Conservation (phyloP, 2,888 invertebrate species). For the Lycophotia porphyrea region DNA sequence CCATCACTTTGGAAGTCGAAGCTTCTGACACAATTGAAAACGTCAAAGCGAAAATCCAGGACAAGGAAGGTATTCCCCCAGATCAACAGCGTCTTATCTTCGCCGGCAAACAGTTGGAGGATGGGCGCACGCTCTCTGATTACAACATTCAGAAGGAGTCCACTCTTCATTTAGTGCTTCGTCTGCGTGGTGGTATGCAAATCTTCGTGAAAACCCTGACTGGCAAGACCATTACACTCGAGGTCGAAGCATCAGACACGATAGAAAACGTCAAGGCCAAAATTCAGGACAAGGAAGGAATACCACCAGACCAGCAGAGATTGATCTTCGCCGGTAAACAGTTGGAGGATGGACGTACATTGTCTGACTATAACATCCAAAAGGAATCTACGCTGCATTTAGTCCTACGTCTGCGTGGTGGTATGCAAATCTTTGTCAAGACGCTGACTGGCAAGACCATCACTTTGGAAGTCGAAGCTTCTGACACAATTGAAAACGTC, state of each 20-base stretch:
- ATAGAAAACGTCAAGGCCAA: conserved; percentile 61
- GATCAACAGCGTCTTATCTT: conserved; percentile 68
- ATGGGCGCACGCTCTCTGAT: conserved; percentile 54
- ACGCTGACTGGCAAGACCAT: conserved; percentile 71
- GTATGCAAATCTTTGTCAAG: conserved; percentile 73
- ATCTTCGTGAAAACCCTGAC: conserved; percentile 59
- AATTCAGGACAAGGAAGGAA: conserved; percentile 62
- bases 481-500: conserved; percentile 71
- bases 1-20: conserved; percentile 58
- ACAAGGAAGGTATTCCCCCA: conserved; percentile 68
- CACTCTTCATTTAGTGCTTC: conserved; percentile 50
- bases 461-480: conserved; percentile 68
- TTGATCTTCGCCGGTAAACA: conserved; percentile 62
- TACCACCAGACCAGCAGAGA: conserved; percentile 59
- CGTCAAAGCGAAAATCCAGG: conserved; percentile 64
- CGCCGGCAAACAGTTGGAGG: conserved; percentile 61
- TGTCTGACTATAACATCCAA: conserved; percentile 61
- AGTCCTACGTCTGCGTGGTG: conserved; percentile 68
- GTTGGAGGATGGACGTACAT: conserved; percentile 55
- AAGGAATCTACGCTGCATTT: conserved; percentile 68
- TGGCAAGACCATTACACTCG: conserved; percentile 58
- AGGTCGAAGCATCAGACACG: conserved; percentile 60
- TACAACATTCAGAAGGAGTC: conserved; percentile 63
- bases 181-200: conserved; percentile 62
- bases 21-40: conserved; percentile 61